These are phyloP conservation scores for Verasper variegatus DNA, from an alignment of 2,113 vertebrate species.

Conservation along the genomic window DNA sequence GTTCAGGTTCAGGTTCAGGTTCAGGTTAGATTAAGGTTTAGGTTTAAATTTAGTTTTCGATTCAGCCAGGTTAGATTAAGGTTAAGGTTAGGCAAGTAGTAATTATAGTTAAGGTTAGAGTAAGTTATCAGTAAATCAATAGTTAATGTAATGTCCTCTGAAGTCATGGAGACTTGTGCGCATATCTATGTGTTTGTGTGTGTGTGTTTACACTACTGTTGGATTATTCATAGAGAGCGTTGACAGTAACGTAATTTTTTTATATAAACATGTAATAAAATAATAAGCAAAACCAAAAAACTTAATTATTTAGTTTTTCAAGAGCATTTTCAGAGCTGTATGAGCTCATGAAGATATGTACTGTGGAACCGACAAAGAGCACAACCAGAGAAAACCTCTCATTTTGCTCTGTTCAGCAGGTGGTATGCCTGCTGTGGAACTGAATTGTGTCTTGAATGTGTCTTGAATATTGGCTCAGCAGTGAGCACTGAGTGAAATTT, in stretches of 20 bases:
- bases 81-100: too few species aligned
- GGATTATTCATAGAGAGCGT: background rate
- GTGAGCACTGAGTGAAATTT: slow-evolving; percentile 2
- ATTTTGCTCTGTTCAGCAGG: slow-evolving; percentile 24
- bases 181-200: too few species aligned
- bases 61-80: too few species aligned
- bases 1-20: too few species aligned
- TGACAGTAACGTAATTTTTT: background rate
- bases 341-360: background rate
- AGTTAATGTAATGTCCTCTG: too few species aligned
- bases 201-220: background rate
- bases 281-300: too few species aligned
- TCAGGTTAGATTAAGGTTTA: too few species aligned
- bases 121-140: too few species aligned
- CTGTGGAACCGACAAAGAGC: background rate
- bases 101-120: too few species aligned
- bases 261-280: too few species aligned
- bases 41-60: too few species aligned
- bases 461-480: slow-evolving; percentile 12
- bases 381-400: background rate
- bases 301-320: background rate
- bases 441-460: slow-evolving; percentile 9
- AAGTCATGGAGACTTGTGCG: too few species aligned
- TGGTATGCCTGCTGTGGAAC: slow-evolving; percentile 12
- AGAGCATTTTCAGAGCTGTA: background rate